These are phyloP conservation scores for Acrobasis suavella DNA, from an alignment of 2,888 invertebrate genomes.

Conservation along the genomic window DNA sequence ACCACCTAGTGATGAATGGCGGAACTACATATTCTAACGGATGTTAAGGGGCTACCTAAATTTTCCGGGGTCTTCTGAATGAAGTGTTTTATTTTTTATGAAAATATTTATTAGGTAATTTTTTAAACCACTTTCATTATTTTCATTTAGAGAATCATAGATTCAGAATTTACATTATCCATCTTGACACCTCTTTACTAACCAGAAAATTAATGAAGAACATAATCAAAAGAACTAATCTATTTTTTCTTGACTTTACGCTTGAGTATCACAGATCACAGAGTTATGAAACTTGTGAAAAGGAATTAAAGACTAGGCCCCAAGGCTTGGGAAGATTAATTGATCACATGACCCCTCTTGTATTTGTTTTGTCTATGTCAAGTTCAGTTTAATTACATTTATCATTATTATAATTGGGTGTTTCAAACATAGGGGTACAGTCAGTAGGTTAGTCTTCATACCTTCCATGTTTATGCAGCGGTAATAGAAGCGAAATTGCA, in stretches of 20 bases:
- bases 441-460: no score
- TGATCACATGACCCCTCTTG: slow-evolving; percentile 51
- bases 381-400: slow-evolving; percentile 56
- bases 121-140: not conserved
- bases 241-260: slow-evolving; percentile 4
- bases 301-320: slow-evolving; percentile 24
- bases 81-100: no score
- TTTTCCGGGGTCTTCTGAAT: no score
- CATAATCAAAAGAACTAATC: slow-evolving; percentile 10
- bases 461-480: no score
- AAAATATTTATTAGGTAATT: no score
- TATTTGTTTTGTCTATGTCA: slow-evolving; percentile 57
- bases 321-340: slow-evolving; percentile 57
- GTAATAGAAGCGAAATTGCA: no score
- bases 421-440: slow-evolving; percentile 4
- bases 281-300: slow-evolving; percentile 21
- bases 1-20: no score
- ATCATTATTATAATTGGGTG: slow-evolving; percentile 35
- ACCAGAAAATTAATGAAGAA: slow-evolving; percentile 10
- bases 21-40: no score
- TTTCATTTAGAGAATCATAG: not conserved
- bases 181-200: not conserved
- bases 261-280: slow-evolving; percentile 7
- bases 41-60: no score
- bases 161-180: not conserved